A percentile compares a stretch with the other conserved stretches of the same genome.
Conservation (phyloP, 2,797 vertebrate species). For the Parauchenoglanis punctatus region DNA sequence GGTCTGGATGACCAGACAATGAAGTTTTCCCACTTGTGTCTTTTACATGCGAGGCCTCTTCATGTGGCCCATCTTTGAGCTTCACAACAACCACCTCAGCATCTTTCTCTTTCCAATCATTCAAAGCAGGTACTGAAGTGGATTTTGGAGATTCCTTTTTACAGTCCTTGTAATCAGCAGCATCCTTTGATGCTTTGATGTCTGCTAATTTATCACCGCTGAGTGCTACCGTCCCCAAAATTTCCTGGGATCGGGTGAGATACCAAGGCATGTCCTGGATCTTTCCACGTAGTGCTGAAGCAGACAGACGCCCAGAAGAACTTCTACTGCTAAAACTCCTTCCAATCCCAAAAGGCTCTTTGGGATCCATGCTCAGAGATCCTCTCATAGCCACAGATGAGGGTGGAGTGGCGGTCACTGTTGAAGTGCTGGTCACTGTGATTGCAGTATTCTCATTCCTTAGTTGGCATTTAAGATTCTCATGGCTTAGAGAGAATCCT, state of each 20-base stretch:
- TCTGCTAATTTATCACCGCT: conserved; percentile 63
- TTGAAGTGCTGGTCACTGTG: conserved; percentile 48
- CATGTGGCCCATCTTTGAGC: conserved; percentile 75
- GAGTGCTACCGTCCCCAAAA: conserved; percentile 77
- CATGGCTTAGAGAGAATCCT: conserved; percentile 79
- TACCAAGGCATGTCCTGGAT: conserved; percentile 84
- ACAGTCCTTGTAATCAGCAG: conserved; percentile 56
- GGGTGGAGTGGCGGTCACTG: conserved; percentile 70
- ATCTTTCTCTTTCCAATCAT: conserved; percentile 67
- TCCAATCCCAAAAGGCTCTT: conserved; percentile 70
- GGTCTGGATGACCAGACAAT: conserved; percentile 57
- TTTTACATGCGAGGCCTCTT: conserved; percentile 69
- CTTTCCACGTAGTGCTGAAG: conserved; percentile 76
- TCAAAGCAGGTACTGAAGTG: conserved; percentile 53
- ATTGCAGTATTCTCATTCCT: conserved; percentile 66
- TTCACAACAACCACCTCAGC: conserved; percentile 77
- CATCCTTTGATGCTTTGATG: conserved; percentile 66
- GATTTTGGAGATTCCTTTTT: conserved; percentile 56
- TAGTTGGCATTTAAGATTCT: conserved; percentile 76
- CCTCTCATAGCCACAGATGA: conserved; percentile 55
- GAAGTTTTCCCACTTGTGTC: conserved; percentile 66
- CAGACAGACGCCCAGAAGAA: conserved; percentile 75
- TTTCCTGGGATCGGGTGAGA: conserved; percentile 82
- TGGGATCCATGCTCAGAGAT: conserved; percentile 61
- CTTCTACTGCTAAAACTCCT: conserved; percentile 68